phyloP scores from a whole-genome alignment of 2,888 invertebrate genomes.

The Alitta virens region DNA sequence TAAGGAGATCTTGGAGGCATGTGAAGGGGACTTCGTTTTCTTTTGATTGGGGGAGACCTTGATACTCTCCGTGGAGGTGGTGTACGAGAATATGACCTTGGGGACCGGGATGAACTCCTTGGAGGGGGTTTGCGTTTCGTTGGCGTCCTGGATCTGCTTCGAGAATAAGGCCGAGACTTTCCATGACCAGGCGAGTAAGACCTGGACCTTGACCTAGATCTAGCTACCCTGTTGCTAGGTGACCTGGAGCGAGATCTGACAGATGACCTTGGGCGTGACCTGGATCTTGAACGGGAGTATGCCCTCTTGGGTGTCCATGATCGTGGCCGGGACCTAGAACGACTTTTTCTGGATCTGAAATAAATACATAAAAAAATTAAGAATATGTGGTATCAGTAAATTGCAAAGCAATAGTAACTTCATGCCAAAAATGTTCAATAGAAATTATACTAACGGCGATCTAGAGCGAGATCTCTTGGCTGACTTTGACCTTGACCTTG shows the following conservation, averaged over 20 bases:
- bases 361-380: too few relatives aligned
- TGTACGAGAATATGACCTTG: not conserved
- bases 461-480: constrained; percentile 11
- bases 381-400: too few relatives aligned
- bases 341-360: not conserved
- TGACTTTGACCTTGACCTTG: constrained; percentile 9
- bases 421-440: too few relatives aligned
- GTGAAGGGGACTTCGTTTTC: too few relatives aligned
- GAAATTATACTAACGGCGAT: constrained; percentile 4
- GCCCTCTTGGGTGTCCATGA: not conserved
- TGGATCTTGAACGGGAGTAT: constrained; percentile 9
- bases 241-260: constrained; percentile 11
- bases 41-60: too few relatives aligned
- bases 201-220: constrained; percentile 1
- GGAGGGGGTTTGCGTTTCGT: constrained; percentile 3
- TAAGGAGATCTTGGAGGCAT: too few relatives aligned
- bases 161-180: not conserved
- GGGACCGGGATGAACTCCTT: constrained; percentile 1
- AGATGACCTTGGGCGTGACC: not conserved
- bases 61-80: not conserved
- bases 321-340: constrained; percentile 6
- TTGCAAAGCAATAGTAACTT: too few relatives aligned
- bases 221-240: constrained; percentile 1
- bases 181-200: too few relatives aligned
- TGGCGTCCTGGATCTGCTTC: constrained; percentile 6